phyloP scores from a whole-genome alignment of 2,888 invertebrate genomes.

The Meiosimyza platycephala region DNA sequence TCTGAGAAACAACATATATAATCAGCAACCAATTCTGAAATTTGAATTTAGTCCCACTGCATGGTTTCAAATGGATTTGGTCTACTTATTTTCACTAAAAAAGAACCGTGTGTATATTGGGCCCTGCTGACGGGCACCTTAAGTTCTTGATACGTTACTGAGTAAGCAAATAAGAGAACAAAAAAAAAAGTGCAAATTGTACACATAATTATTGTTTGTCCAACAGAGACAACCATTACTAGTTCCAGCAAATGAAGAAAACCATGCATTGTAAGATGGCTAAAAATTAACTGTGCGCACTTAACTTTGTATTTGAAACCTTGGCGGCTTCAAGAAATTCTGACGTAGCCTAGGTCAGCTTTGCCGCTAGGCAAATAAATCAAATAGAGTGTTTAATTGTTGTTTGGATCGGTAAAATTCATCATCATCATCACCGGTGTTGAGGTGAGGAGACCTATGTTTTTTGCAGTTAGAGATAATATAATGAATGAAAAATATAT shows the following conservation, averaged over 20 bases:
- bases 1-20: too few relatives aligned
- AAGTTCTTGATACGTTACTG: too few relatives aligned
- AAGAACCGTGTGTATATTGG: too few relatives aligned
- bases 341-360: not conserved
- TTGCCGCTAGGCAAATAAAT: constrained; percentile 9
- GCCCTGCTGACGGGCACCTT: too few relatives aligned
- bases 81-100: too few relatives aligned
- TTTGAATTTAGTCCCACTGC: too few relatives aligned
- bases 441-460: not conserved
- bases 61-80: too few relatives aligned
- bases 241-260: too few relatives aligned
- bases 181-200: too few relatives aligned
- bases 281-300: not conserved
- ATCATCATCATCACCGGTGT: not conserved
- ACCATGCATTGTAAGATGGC: too few relatives aligned
- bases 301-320: not conserved
- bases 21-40: too few relatives aligned
- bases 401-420: not conserved
- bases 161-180: too few relatives aligned
- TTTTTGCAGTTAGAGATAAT: not conserved
- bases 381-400: constrained; percentile 9
- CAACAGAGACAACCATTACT: not conserved
- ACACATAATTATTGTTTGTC: constrained; percentile 24
- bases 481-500: not conserved
- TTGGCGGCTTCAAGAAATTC: not conserved